Percentiles rank a stretch among this genome's conserved stretches.
phyloP scores from a whole-genome alignment of 2,113 vertebrate species.

The Sylvia atricapilla region DNA sequence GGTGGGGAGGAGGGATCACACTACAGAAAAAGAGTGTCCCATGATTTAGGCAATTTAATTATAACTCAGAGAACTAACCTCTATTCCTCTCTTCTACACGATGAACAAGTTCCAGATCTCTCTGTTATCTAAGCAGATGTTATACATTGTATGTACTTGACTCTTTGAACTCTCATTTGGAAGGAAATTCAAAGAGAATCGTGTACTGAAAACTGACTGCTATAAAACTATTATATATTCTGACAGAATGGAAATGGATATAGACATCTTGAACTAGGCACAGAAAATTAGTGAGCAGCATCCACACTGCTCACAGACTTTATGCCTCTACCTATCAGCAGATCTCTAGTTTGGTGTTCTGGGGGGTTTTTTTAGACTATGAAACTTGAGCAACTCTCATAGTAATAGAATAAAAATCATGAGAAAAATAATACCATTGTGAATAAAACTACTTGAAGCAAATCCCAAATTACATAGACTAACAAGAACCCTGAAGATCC shows the following conservation, averaged over 20 bases:
- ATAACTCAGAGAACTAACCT: not conserved
- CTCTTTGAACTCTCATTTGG: not conserved
- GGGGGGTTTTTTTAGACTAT: not conserved
- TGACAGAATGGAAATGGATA: not conserved
- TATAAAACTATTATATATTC: not conserved
- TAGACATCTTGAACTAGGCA: not conserved
- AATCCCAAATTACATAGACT: not conserved
- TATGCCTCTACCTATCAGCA: not conserved
- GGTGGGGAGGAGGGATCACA: slow-evolving; percentile 18
- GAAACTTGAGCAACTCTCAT: not conserved
- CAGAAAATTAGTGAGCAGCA: not conserved
- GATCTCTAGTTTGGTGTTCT: not conserved
- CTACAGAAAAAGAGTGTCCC: not conserved
- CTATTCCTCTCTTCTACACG: not conserved
- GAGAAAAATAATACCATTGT: not conserved
- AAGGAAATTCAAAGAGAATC: not conserved
- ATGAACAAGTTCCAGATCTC: not conserved
- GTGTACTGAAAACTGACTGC: not conserved
- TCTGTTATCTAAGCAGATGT: not conserved
- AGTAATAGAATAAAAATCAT: not conserved
- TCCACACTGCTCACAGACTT: not conserved
- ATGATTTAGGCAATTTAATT: slow-evolving; percentile 24
- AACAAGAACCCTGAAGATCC: not conserved
- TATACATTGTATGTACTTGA: not conserved
- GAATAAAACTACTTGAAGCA: not conserved